Conservation (phyloP, 1,140 invertebrate species). For the Atta texana region DNA sequence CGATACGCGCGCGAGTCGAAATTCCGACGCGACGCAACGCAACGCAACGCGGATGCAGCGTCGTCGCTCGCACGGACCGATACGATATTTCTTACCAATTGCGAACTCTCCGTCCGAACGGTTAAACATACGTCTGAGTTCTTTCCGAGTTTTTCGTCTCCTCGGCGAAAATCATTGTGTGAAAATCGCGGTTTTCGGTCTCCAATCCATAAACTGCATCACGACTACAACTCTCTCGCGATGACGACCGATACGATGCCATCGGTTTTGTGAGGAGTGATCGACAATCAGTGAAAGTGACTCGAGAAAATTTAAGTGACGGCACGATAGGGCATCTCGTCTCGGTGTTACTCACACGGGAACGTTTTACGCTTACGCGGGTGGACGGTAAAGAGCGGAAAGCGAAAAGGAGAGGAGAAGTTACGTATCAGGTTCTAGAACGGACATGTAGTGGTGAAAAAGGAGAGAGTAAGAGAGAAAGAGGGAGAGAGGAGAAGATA, state of each 20-base stretch:
- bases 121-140: background rate
- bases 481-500: slow-evolving; percentile 42
- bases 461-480: slow-evolving; percentile 32
- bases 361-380: slow-evolving; percentile 61
- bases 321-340: slow-evolving; percentile 50
- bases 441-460: slow-evolving; percentile 36
- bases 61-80: background rate
- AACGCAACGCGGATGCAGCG: slow-evolving; percentile 6
- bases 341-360: slow-evolving; percentile 51
- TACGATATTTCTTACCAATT: background rate
- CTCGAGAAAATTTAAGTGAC: slow-evolving; percentile 61
- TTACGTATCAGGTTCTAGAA: slow-evolving; percentile 48
- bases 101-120: background rate
- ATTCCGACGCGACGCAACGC: slow-evolving; percentile 42
- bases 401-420: slow-evolving; percentile 48
- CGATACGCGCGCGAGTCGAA: slow-evolving; percentile 55
- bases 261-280: slow-evolving; percentile 43
- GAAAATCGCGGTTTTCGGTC: background rate
- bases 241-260: background rate
- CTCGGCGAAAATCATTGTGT: background rate
- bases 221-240: background rate
- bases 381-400: slow-evolving; percentile 20
- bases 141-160: background rate
- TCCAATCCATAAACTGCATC: background rate
- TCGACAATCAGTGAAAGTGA: slow-evolving; percentile 68